phyloP scores from a whole-genome alignment of 2,888 invertebrate species.

The Calliphora vomitoria region DNA sequence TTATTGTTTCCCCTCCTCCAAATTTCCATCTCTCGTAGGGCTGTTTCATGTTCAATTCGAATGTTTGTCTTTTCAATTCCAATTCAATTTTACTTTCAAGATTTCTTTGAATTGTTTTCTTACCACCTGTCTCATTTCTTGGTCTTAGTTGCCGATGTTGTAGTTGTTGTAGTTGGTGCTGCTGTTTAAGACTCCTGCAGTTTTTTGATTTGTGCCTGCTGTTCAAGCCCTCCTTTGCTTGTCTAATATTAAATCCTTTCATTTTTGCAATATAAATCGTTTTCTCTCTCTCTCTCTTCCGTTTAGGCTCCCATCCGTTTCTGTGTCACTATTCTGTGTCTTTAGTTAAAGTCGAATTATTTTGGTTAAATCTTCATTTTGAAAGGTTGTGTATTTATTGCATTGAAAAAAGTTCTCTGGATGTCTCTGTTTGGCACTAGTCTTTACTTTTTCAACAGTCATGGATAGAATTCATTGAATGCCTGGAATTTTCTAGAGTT shows the following conservation, averaged over 20 bases:
- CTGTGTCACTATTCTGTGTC: background rate
- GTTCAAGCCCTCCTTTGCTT: constrained; percentile 5
- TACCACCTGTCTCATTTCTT: background rate
- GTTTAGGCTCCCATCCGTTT: background rate
- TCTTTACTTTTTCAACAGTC: background rate
- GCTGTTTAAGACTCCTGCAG: constrained; percentile 32
- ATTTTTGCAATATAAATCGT: constrained; percentile 48
- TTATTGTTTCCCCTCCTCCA: background rate
- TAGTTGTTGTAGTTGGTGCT: background rate
- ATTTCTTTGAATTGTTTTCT: constrained; percentile 3
- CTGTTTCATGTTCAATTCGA: constrained; percentile 25
- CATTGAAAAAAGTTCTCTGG: constrained; percentile 11
- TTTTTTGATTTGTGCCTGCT: constrained; percentile 33
- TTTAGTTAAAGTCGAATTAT: constrained; percentile 29
- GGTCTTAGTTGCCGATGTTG: background rate
- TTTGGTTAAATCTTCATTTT: constrained; percentile 59
- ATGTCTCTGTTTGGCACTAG: background rate
- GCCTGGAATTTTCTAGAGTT: background rate
- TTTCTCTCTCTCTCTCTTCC: background rate
- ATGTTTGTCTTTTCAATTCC: constrained; percentile 4
- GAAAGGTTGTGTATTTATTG: constrained; percentile 47
- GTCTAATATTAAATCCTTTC: constrained; percentile 58
- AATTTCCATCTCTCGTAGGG: constrained; percentile 66
- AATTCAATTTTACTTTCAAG: constrained; percentile 10
- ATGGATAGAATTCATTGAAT: constrained; percentile 7